Evolutionary conservation across 2,888 invertebrate genomes (phyloP), one percentile per base, ranked within the genome.

Genomic region (Pedicia rivosa): DNA sequence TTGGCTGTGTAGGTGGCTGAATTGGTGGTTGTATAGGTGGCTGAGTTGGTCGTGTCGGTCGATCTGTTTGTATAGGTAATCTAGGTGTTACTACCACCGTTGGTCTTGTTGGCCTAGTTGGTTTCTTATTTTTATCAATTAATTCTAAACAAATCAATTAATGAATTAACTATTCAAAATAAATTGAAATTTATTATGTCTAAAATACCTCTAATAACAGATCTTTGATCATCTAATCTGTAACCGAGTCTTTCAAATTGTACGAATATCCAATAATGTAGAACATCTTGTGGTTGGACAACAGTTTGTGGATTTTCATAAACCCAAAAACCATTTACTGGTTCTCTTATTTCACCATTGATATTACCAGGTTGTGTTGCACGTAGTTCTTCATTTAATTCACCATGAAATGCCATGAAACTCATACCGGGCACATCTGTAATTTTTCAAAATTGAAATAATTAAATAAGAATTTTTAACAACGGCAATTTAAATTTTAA

Each of bases 351-450:
- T 40, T 72, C 70, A 0, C 63, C 67, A 1, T 54, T 51, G 26
- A 71, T 65, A 2, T 64, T 55, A 0, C 78, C 79, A 1, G 62
- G 57, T 36, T 67, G 65, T 6, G 57, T 59, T 2, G 53, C 46
- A 1, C 44, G 51, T 40, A 78, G 68, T 0, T 51, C 48, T 17
- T 63, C 59, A 51, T 78, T 78, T 12, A 74, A 48, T 43, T 73
- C 72, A 1, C 71, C 74, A 56, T 78, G 72, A 51, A 78, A 77
- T 1, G 64, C 70, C 47, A 78, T n/a, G n/a, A n/a, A n/a, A n/a
- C n/a, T n/a, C n/a, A n/a, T n/a, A n/a, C n/a, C n/a, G n/a, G n/a
- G n/a, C n/a, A n/a, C n/a, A n/a, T n/a, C n/a, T n/a, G n/a, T n/a
- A n/a, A n/a, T n/a, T n/a, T n/a, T n/a, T n/a, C n/a, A n/a, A n/a